These are phyloP conservation scores for Melipona bicolor DNA, from an alignment of 2,888 invertebrate species.

Conservation along the genomic window DNA sequence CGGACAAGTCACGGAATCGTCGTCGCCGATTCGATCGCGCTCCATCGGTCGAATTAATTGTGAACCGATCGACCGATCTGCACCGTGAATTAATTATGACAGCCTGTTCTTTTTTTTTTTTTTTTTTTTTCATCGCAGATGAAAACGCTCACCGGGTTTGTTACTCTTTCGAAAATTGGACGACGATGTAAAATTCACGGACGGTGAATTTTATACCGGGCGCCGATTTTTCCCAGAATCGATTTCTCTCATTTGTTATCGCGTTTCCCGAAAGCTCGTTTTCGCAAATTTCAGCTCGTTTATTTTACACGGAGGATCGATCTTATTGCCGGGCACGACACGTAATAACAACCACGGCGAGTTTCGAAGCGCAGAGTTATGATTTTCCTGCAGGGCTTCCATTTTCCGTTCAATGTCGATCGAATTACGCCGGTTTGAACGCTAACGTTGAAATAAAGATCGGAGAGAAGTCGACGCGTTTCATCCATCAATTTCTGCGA, in stretches of 20 bases:
- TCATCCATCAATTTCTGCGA: no score
- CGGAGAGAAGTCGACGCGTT: no score
- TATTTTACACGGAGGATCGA: neutral
- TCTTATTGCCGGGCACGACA: neutral
- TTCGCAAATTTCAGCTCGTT: neutral
- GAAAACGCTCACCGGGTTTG: slow-evolving; percentile 54
- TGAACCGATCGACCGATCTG: slow-evolving; percentile 52
- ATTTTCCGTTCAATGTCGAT: neutral
- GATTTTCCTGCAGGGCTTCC: neutral
- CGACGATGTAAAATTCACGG: slow-evolving; percentile 13
- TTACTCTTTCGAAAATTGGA: slow-evolving; percentile 13
- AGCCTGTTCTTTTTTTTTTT: slow-evolving; percentile 16
- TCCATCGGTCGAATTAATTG: slow-evolving; percentile 58
- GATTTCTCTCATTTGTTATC: neutral
- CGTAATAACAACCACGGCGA: neutral
- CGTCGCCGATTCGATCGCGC: slow-evolving; percentile 36
- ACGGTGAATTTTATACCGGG: neutral
- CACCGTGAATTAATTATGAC: slow-evolving; percentile 73
- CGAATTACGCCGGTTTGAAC: neutral
- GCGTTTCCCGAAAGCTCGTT: neutral
- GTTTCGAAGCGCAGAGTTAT: neutral
- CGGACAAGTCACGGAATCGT: neutral
- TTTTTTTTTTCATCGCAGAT: neutral
- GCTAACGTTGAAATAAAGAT: neutral
- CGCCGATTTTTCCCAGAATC: neutral